A percentile compares a stretch with the other conserved stretches of the same genome.
These are phyloP conservation scores for Sturnira hondurensis DNA, from an alignment of 2,113 vertebrate species.

Conservation along the genomic window DNA sequence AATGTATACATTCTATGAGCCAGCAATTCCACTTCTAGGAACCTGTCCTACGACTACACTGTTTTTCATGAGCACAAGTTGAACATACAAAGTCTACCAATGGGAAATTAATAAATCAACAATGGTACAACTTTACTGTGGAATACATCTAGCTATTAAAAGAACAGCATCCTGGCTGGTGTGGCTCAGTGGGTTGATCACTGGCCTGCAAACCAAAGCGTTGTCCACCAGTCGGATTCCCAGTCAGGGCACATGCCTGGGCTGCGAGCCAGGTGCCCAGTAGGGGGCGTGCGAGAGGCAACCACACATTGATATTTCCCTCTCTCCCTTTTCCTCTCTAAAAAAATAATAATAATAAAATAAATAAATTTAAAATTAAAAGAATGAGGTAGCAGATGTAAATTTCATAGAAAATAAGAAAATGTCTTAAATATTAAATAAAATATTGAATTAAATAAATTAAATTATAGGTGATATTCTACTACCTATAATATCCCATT, in stretches of 20 bases:
- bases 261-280: no score
- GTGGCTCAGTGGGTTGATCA: no score
- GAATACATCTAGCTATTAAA: background rate
- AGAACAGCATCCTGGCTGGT: background rate
- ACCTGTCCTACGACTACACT: background rate
- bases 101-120: background rate
- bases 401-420: background rate
- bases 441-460: background rate
- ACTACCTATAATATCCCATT: background rate
- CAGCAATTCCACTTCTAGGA: constrained; percentile 17
- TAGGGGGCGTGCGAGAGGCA: no score
- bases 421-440: background rate
- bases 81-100: background rate
- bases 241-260: no score
- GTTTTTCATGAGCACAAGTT: background rate
- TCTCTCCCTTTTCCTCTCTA: no score
- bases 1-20: background rate
- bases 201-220: no score
- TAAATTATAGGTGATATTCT: no score
- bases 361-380: no score
- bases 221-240: no score
- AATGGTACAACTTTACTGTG: background rate
- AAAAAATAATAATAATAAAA: no score
- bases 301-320: no score
- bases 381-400: background rate